These are phyloP conservation scores for Torymus aiolomorphi DNA, from an alignment of 2,888 invertebrate species.

Conservation along the genomic window DNA sequence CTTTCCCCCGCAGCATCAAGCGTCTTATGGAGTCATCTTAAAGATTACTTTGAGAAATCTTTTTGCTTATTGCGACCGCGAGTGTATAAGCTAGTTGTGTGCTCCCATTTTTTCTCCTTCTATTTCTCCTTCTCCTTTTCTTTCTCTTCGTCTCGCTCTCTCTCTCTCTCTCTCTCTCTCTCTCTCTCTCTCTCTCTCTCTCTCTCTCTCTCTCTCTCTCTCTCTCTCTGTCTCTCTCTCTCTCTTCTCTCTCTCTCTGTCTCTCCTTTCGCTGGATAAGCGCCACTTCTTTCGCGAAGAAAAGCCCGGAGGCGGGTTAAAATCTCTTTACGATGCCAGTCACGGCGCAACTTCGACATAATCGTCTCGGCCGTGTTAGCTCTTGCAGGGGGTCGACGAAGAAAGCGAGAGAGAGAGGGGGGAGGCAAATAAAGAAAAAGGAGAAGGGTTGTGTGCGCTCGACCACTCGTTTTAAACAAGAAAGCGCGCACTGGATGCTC, in stretches of 20 bases:
- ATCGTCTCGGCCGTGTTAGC: neutral
- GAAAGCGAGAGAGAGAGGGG: neutral
- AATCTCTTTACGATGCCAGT: slow-evolving; percentile 29
- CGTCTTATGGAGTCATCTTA: no score
- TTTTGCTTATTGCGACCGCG: no score
- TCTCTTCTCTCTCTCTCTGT: neutral
- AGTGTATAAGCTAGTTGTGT: no score
- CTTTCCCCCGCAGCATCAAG: no score
- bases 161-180: no score
- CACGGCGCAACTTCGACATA: slow-evolving; percentile 25
- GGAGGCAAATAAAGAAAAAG: no score
- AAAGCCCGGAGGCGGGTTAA: neutral
- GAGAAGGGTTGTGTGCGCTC: no score
- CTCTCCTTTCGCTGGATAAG: neutral
- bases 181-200: neutral
- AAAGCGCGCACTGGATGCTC: no score
- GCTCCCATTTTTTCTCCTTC: no score
- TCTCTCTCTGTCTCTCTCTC: neutral
- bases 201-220: neutral
- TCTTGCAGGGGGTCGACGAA: neutral
- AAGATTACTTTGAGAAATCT: no score
- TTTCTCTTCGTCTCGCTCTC: neutral
- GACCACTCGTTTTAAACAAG: no score
- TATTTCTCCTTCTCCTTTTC: neutral
- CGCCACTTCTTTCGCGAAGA: slow-evolving; percentile 6